Conservation (phyloP, 1,140 invertebrate genomes). For the Listronotus oregonensis region DNA sequence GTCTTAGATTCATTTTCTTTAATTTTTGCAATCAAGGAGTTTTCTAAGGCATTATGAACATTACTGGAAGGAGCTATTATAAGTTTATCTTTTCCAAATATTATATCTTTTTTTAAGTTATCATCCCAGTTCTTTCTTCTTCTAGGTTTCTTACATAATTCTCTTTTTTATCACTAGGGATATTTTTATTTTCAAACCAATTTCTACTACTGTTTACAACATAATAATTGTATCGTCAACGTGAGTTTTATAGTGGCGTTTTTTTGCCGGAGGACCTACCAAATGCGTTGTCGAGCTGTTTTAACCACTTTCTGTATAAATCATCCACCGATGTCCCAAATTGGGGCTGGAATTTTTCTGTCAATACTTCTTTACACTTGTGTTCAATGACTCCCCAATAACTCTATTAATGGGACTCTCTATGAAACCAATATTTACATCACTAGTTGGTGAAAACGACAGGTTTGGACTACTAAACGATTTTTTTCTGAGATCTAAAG, state of each 20-base stretch:
- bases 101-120: conserved; percentile 28
- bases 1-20: conserved; percentile 24
- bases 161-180: neutral
- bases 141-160: conserved; percentile 1
- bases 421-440: neutral
- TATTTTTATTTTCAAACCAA: conserved; percentile 24
- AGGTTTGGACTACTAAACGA: conserved; percentile 19
- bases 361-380: conserved; percentile 15
- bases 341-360: conserved; percentile 6
- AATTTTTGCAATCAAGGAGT: conserved; percentile 26
- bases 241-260: conserved; percentile 15
- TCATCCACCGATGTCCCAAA: conserved; percentile 33
- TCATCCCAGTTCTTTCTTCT: conserved; percentile 17
- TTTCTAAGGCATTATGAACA: conserved; percentile 7
- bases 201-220: conserved; percentile 30
- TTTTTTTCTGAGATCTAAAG: conserved; percentile 42
- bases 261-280: conserved; percentile 1
- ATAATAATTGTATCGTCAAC: conserved; percentile 41
- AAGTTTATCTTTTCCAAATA: conserved; percentile 32
- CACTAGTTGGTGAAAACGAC: neutral
- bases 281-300: neutral
- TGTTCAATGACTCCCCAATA: conserved; percentile 26
- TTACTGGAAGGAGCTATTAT: conserved; percentile 28
- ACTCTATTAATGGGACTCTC: conserved; percentile 18
- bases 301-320: conserved; percentile 37